Conservation (phyloP, 2,797 vertebrate genomes). For the Chaenodraco wilsoni region DNA sequence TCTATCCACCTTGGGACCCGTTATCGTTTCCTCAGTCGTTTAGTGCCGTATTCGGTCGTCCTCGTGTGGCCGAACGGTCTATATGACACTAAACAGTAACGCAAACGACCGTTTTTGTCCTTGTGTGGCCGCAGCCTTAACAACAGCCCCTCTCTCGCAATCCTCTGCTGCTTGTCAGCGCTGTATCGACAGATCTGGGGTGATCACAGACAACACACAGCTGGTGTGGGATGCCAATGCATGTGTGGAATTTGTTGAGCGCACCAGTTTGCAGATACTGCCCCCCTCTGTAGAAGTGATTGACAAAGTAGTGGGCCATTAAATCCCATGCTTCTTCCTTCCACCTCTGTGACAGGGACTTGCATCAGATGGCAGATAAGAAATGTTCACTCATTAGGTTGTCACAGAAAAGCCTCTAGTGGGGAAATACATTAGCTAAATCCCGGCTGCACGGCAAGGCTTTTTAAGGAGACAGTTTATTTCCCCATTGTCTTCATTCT, state of each 20-base stretch:
- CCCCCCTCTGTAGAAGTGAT: not conserved
- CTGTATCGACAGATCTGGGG: not conserved
- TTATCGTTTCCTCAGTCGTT: too few species aligned
- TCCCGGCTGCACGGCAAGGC: not conserved
- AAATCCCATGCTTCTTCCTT: not conserved
- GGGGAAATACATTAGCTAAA: not conserved
- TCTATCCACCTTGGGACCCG: too few species aligned
- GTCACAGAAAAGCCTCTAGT: not conserved
- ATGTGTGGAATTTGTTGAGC: not conserved
- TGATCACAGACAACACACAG: not conserved
- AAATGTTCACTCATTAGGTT: slow-evolving; percentile 4
- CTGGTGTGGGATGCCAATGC: not conserved
- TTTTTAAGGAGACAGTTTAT: slow-evolving; percentile 23
- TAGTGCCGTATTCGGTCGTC: too few species aligned
- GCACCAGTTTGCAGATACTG: too few species aligned
- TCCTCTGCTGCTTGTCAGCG: not conserved
- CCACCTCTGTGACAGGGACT: not conserved
- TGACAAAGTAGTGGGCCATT: not conserved
- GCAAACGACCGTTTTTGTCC: too few species aligned
- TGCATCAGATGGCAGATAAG: not conserved
- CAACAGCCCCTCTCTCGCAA: not conserved
- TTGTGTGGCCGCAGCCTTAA: not conserved
- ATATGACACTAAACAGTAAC: too few species aligned
- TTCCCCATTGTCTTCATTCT: not conserved
- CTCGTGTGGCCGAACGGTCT: too few species aligned